Base-by-base conservation (phyloP, 1,140 invertebrate genomes). In the Heliothis subflexa region DNA sequence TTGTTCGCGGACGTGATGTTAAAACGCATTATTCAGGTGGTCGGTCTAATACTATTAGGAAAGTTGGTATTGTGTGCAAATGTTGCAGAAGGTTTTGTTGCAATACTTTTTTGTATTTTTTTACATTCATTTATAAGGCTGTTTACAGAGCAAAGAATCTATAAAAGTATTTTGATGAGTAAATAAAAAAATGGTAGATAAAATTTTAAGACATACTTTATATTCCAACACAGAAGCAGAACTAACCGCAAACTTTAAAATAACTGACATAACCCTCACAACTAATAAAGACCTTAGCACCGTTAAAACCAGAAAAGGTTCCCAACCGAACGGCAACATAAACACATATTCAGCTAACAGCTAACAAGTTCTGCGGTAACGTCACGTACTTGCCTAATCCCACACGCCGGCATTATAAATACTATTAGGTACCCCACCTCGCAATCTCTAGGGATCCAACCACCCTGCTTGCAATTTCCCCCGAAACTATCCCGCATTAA, bases 401-500 rank as follows among this genome's bases (percentile, higher is more conserved):
- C 74, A 49, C 62, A 55, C 74, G 61, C 61, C 62, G 62, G 62
- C 62, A 77, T 77, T 77, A 77, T 77, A 77, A 77, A 77, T 77
- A 77, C 74, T 77, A 77, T 77, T 77, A 77, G 74, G 74, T 68
- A 45, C 59, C 54, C 59, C 25, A 64, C 73, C 57, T 45, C 72
- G 49, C 61, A 50, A 55, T 54, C 74, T 52, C 52, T 57, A 33
- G 74, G 74, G 74, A 68, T 54, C 18, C 49, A 18, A 54, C 54
- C 33, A 18, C 62, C 74, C 74, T 49, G 21, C 25, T 33, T 77
- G 61, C 59, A 77, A 77, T 75, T 64, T 66, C 57, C 40, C 64
- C 82, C 88, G 79, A 83, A 90, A 91, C 89, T 91, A 91, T 88
- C 80, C 83, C 82, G 64, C 81, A 86, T 87, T 92, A 89, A 91